A percentile compares a stretch with the other conserved stretches of the same genome.
Conservation (phyloP, 2,113 vertebrate genomes). For the Panthera leo region DNA sequence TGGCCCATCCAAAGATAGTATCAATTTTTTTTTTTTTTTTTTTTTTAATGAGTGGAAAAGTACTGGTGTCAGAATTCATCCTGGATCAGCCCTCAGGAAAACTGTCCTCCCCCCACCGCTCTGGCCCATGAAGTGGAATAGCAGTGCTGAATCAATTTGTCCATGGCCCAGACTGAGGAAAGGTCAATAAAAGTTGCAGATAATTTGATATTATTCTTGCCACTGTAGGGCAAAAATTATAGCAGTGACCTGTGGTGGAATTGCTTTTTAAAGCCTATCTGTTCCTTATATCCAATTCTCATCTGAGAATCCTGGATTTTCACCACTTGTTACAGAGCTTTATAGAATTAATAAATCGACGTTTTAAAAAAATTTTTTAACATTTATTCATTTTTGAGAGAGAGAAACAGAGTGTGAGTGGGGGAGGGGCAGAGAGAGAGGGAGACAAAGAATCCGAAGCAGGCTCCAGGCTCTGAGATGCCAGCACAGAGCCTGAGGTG, state of each 20-base stretch:
- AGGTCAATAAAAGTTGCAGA: background rate
- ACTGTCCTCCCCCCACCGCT: background rate
- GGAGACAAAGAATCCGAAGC: too few relatives aligned
- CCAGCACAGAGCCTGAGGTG: too few relatives aligned
- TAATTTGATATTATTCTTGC: background rate
- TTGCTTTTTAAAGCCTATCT: background rate
- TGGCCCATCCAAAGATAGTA: constrained; percentile 15
- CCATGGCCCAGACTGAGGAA: background rate
- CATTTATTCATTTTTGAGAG: too few relatives aligned
- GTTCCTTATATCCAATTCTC: background rate
- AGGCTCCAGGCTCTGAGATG: too few relatives aligned
- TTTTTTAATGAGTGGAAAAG: constrained; percentile 41
- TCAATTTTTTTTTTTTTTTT: background rate
- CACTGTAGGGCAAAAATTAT: background rate
- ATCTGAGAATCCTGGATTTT: background rate
- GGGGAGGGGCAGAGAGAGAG: too few relatives aligned
- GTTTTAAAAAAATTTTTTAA: too few relatives aligned
- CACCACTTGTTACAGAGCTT: background rate
- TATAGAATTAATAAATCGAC: background rate
- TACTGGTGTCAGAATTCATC: background rate
- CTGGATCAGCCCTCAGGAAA: background rate
- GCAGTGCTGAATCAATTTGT: background rate
- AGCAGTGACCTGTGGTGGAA: background rate
- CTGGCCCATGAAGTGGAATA: background rate
- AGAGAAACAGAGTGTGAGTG: too few relatives aligned